phyloP scores from a whole-genome alignment of 2,797 vertebrate genomes.

The Sciurus vulgaris region DNA sequence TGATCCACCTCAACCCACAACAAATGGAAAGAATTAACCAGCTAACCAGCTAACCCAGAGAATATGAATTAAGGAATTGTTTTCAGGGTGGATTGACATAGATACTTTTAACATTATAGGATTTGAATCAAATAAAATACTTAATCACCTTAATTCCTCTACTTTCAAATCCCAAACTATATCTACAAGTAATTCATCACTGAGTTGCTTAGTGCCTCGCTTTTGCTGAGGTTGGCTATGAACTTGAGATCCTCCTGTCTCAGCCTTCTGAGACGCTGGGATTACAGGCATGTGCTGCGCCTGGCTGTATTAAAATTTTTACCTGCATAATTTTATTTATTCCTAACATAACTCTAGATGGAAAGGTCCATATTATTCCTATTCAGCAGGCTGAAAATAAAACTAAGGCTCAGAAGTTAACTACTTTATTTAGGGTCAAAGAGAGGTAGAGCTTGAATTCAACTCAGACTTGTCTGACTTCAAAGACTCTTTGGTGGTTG shows the following conservation, averaged over 20 bases:
- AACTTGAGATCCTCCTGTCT: too few relatives aligned
- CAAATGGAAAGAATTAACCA: neutral
- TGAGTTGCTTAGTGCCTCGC: too few relatives aligned
- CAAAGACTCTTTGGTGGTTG: neutral
- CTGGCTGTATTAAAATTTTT: neutral
- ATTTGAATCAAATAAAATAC: constrained; percentile 17
- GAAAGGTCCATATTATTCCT: constrained; percentile 4
- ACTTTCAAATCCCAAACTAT: neutral
- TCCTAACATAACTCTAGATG: neutral
- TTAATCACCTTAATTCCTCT: neutral
- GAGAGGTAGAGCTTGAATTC: neutral
- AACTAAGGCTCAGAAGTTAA: neutral
- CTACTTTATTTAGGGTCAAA: neutral
- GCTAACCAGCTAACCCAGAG: neutral
- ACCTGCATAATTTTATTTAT: neutral
- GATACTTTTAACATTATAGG: neutral
- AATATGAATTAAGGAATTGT: neutral
- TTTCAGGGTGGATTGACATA: neutral
- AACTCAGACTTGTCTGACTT: neutral
- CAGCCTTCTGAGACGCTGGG: too few relatives aligned
- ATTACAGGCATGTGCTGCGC: too few relatives aligned
- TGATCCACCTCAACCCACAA: neutral
- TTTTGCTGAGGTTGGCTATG: too few relatives aligned
- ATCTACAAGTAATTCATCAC: neutral
- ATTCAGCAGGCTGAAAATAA: neutral